Base-by-base conservation (phyloP, 2,888 invertebrate genomes). In the Limnephilus marmoratus region DNA sequence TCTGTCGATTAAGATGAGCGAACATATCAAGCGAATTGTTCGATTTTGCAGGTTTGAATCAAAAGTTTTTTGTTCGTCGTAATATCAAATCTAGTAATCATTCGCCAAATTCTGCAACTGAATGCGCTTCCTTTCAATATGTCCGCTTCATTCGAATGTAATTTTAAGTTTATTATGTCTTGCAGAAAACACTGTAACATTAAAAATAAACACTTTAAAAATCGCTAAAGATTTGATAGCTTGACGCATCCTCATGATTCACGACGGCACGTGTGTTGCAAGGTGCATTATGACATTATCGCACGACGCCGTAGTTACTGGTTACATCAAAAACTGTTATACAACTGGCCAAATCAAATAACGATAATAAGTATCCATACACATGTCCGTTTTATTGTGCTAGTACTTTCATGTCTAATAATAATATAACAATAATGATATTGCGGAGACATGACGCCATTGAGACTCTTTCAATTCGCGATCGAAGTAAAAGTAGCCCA, bases 381-480 rank as follows among this genome's bases (percentile, higher is more conserved):
- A 37, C 83, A 83, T 24, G 83, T 83, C 83, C 83, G 45, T 41
- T 9, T 68, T 49, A 53, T n/a, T 31, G 53, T 4, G n/a, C 86
- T 24, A 34, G 85, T 85, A 85, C 86, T 86, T 45, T 86, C 86
- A 49, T 49, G 86, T 53, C 86, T 49, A 86, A 15, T 86, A 89
- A 89, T 68, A 68, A 68, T 68, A n/a, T 68, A n/a, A 68, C 24
- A 24, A 68, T 68, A 24, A 24, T 68, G 5, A 9, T 68, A 68
- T 89, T 89, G 81, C n/a, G 37, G 37, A 81, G 37, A 37, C 88
- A 81, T 89, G 88, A 89, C 88, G 31, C 34, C 88, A 34, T 81
- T 89, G 68, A 80, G 88, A 89, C 88, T 89, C 88, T 89, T 89
- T 89, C 88, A 34, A 80, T 81, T 89, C 88, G 86, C 29, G 49